Base-by-base conservation (phyloP, 2,113 vertebrate species). In the Callochromis pleurospilus region DNA sequence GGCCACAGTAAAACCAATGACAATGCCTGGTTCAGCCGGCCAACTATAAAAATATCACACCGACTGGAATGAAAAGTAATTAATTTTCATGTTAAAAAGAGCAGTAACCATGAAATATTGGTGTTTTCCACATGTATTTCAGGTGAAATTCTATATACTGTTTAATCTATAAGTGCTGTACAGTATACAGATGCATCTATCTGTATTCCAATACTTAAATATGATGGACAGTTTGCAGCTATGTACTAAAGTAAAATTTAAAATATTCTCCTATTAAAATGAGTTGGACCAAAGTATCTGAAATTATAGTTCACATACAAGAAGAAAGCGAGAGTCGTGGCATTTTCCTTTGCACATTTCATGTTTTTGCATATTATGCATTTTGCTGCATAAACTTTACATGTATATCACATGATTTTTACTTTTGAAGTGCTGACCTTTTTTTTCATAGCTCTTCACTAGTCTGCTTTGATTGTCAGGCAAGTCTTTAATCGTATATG, bases 151-250 rank as follows among this genome's bases (percentile, higher is more conserved):
- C 38, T 73, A 45, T 9, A 45, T 45, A 5, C 38, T 17, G 21
- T 73, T 26, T 26, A 73, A 73, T 73, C 38, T 73, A 1, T 26
- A 26, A 73, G 13, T 45, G 40, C 40, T 73, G 40, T 45, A 26
- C 0, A 70, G 36, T 45, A 73, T 26, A 0, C 60, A 38, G 10
- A 65, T 65, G 2, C 10, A 38, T 68, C 19, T n/a, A 4, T 70
- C 38, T 45, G 21, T 45, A 17, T 73, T 73, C n/a, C 13, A 15
- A 26, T 4, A 2, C 21, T 45, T 73, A 4, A 26, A 73, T 45
- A 73, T 45, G 0, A 26, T 45, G 38, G 65, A 73, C 21, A 15
- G 3, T 73, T 73, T 45, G 21, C 68, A 73, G 38, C 21, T 24
- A 15, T 26, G 21, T 26, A 26, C 38, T 70, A 1, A 14, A 42